Percentiles rank a stretch among this genome's conserved stretches.
These are phyloP conservation scores for Ammodramus savannarum DNA, from an alignment of 2,113 vertebrate species.

Conservation along the genomic window DNA sequence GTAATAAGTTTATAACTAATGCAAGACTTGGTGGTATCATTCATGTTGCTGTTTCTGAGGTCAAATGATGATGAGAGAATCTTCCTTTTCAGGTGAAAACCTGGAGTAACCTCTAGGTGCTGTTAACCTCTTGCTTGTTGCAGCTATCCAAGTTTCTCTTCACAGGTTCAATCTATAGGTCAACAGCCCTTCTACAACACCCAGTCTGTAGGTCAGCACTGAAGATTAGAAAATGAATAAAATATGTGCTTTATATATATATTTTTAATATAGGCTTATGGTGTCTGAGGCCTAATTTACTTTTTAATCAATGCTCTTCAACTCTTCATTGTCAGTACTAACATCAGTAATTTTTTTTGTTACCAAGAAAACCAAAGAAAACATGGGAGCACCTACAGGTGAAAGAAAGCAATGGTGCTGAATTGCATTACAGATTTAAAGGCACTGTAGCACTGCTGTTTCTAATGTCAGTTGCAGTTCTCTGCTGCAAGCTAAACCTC, in stretches of 20 bases:
- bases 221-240: neutral
- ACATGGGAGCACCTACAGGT: neutral
- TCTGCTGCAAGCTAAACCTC: neutral
- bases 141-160: neutral
- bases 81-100: neutral
- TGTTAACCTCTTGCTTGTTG: neutral
- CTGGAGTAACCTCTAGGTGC: neutral
- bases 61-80: neutral
- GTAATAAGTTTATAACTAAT: neutral
- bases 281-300: neutral
- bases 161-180: neutral
- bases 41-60: neutral
- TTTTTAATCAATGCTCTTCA: neutral
- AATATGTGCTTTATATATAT: neutral
- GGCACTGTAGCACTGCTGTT: neutral
- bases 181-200: neutral
- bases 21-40: neutral
- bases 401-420: neutral
- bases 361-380: neutral
- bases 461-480: neutral
- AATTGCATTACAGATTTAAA: neutral
- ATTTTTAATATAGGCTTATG: neutral
- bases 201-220: neutral
- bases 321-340: neutral
- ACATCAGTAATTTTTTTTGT: neutral